Evolutionary conservation across 2,797 vertebrate species (phyloP), one percentile per base, ranked within the genome.

Genomic region (Heterohyrax brucei): DNA sequence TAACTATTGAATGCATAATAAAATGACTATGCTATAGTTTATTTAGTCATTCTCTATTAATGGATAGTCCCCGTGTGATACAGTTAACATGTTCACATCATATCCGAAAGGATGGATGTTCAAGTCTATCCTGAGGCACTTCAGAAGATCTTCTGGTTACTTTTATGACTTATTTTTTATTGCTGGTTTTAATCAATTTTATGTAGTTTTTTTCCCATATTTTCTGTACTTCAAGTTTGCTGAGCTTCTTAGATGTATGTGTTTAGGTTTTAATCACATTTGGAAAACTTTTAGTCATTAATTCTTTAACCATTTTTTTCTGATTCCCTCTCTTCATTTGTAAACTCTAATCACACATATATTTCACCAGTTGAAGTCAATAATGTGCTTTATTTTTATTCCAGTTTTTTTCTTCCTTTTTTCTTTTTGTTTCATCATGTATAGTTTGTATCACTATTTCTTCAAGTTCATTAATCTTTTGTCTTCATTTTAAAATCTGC

Each of bases 181-280:
- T 88, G n/a, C 18, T 78, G 12, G 39, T 66, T 91, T 76, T 66
- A 92, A 91, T 46, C 16, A 66, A 66, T 84, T 77, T 66, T 61
- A 76, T 59, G 2, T 24, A 50, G 30, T 82, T 73, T n/a, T 48
- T 28, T 68, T 39, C 39, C 30, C 28, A 33, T n/a, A n/a, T 26
- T 48, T 82, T 44, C 82, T 16, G n/a, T 62, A 30, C 30, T 91
- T 50, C 22, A 10, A 16, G 3, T 62, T 82, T n/a, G 44, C 66
- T 78, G 14, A 66, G 75, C 14, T 21, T 66, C 46, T 78, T 53
- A n/a, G 9, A 53, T 19, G 19, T 78, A 10, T 53, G 6, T 39
- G 13, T 88, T 50, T 66, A 66, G 50, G 33, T 62, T 75, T 73
- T 12, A 4, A 91, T 48, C 44, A 59, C 18, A 56, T 56, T 56